Evolutionary conservation across 2,113 vertebrate genomes (phyloP).

Genomic region (Lichenostomus cassidix): DNA sequence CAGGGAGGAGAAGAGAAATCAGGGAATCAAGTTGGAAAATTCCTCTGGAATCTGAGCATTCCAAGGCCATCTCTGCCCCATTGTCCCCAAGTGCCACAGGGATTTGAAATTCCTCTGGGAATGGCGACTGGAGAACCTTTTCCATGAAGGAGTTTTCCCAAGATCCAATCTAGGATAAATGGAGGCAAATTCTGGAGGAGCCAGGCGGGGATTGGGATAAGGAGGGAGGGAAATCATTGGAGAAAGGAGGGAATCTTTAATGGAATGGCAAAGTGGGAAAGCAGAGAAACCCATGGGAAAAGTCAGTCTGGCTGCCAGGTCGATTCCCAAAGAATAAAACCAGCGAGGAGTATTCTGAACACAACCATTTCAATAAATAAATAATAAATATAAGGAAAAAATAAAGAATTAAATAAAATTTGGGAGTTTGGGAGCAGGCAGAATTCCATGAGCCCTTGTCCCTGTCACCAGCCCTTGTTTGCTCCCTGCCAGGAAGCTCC

Average conservation of each 20-base stretch:
- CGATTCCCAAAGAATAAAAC: background rate
- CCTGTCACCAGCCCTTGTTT: no score
- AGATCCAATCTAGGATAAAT: background rate
- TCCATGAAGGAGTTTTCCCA: background rate
- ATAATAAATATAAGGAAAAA: no score
- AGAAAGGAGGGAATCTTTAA: background rate
- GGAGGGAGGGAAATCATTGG: background rate
- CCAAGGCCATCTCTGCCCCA: no score
- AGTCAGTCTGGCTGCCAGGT: background rate
- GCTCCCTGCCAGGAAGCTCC: background rate
- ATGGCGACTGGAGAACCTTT: no score
- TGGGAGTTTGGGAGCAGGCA: no score
- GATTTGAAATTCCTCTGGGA: no score
- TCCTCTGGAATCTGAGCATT: no score
- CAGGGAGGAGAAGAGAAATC: background rate
- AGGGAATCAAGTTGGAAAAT: background rate
- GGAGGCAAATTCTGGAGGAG: rapidly evolving
- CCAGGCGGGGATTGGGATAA: background rate
- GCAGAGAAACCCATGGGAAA: background rate
- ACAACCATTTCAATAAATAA: no score
- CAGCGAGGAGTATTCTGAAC: background rate
- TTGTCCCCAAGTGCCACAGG: no score
- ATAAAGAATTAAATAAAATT: no score
- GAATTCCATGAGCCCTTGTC: no score
- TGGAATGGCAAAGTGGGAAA: background rate